These are phyloP conservation scores for Scomber colias DNA, from an alignment of 2,113 vertebrate genomes.

Conservation along the genomic window DNA sequence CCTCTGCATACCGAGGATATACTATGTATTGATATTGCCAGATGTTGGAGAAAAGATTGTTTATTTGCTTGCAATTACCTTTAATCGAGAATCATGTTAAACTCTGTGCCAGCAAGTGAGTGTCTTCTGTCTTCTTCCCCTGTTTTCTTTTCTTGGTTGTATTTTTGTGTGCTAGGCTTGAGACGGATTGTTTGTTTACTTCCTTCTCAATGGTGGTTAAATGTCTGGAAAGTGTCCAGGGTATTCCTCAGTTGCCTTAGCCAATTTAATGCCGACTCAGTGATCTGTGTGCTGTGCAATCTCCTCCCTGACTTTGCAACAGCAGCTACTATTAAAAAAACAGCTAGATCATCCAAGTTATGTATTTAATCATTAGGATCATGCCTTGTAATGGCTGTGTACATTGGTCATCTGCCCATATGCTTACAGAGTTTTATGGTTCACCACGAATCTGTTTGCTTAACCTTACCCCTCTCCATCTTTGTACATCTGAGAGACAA, in stretches of 20 bases:
- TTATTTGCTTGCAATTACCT: conserved; percentile 1
- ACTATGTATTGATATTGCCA: neutral
- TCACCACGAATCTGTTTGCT: neutral
- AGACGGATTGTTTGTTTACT: conserved; percentile 55
- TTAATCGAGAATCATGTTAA: conserved; percentile 15
- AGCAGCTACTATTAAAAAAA: conserved; percentile 9
- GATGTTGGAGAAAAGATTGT: conserved; percentile 9
- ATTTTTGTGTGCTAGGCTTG: conserved; percentile 6
- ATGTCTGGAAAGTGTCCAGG: conserved; percentile 47
- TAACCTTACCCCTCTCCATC: neutral
- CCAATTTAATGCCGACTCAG: conserved; percentile 40
- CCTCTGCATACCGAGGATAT: neutral
- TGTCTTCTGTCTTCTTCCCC: neutral
- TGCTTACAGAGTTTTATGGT: neutral
- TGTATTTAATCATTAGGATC: conserved; percentile 17
- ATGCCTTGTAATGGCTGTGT: conserved; percentile 13
- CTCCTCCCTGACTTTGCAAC: conserved; percentile 2
- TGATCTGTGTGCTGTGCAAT: conserved; percentile 31
- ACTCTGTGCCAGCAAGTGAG: neutral
- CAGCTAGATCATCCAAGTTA: neutral
- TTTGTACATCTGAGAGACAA: neutral
- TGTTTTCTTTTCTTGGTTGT: neutral
- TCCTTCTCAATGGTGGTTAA: conserved; percentile 29
- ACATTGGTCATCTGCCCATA: neutral
- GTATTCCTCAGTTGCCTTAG: conserved; percentile 31